These are phyloP conservation scores for Melanostigma gelatinosum DNA, from an alignment of 2,113 vertebrate species.

Conservation along the genomic window DNA sequence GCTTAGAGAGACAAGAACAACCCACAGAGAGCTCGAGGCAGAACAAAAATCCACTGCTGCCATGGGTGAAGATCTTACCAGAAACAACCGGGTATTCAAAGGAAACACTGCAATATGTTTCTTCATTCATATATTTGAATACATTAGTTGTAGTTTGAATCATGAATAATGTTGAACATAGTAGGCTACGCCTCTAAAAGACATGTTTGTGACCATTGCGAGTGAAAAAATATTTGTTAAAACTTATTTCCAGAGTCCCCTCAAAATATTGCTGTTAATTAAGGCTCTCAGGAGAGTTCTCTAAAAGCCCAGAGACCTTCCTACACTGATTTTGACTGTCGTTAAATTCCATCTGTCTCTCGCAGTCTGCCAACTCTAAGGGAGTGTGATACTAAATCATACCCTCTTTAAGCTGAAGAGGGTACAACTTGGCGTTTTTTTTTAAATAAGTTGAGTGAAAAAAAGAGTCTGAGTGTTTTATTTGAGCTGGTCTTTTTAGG, in stretches of 20 bases:
- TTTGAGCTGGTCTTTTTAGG: not conserved
- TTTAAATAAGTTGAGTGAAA: not conserved
- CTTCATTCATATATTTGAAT: too few species aligned
- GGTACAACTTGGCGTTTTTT: not conserved
- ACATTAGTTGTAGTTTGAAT: too few species aligned
- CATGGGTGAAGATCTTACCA: too few species aligned
- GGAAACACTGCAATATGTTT: too few species aligned
- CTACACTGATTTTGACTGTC: not conserved
- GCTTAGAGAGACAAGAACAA: not conserved
- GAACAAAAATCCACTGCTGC: too few species aligned
- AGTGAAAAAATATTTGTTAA: too few species aligned
- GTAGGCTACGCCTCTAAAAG: too few species aligned
- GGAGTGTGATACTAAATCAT: not conserved
- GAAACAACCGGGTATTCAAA: too few species aligned
- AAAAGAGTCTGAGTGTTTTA: slow-evolving; percentile 22
- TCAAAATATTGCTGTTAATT: too few species aligned
- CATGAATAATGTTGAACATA: too few species aligned
- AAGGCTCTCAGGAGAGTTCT: not conserved
- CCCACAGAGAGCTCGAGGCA: not conserved
- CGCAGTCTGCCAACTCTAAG: not conserved
- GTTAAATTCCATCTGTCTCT: not conserved
- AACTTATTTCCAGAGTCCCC: not conserved
- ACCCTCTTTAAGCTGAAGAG: not conserved
- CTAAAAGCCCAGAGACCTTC: too few species aligned
- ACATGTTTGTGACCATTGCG: too few species aligned